A percentile compares a stretch with the other conserved stretches of the same genome.
Evolutionary conservation across 2,113 vertebrate species (phyloP).

Genomic region (Pyrgilauda ruficollis): DNA sequence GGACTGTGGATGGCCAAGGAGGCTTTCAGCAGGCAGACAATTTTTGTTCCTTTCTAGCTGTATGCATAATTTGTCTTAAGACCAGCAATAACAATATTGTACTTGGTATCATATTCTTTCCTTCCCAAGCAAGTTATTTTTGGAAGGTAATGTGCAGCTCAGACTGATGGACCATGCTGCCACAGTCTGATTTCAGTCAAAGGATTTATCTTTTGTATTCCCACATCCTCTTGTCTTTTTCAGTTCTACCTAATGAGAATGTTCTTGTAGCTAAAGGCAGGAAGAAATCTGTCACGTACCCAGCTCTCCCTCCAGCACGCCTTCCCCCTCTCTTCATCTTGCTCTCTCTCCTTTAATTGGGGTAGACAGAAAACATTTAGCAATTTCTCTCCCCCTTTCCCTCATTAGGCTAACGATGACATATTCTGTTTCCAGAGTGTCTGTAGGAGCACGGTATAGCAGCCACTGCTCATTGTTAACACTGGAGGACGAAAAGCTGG

Average conservation of each 20-base stretch:
- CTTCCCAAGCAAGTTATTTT: not conserved
- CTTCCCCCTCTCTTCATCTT: not conserved
- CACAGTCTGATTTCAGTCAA: not conserved
- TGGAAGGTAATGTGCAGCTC: not conserved
- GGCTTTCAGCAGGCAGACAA: not conserved
- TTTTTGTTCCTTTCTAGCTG: not conserved
- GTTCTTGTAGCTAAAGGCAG: slow-evolving; percentile 1
- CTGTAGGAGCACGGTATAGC: not conserved
- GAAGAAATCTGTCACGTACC: slow-evolving; percentile 1
- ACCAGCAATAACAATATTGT: not conserved
- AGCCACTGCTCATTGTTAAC: slow-evolving; percentile 28
- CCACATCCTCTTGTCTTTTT: not conserved
- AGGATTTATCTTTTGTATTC: slow-evolving; percentile 16
- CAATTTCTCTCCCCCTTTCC: slow-evolving; percentile 10
- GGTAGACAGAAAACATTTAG: slow-evolving; percentile 49
- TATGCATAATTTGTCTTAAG: not conserved
- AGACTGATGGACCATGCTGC: not conserved
- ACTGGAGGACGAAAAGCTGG: not conserved
- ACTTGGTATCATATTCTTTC: not conserved
- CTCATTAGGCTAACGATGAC: slow-evolving; percentile 44
- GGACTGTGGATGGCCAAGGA: not conserved
- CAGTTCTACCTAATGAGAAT: not conserved
- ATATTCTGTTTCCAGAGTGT: slow-evolving; percentile 15
- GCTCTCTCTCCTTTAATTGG: slow-evolving; percentile 35
- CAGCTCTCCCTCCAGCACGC: not conserved